Percentiles rank a stretch among this genome's conserved stretches.
phyloP scores from a whole-genome alignment of 2,113 vertebrate species.

The Centrocercus urophasianus region DNA sequence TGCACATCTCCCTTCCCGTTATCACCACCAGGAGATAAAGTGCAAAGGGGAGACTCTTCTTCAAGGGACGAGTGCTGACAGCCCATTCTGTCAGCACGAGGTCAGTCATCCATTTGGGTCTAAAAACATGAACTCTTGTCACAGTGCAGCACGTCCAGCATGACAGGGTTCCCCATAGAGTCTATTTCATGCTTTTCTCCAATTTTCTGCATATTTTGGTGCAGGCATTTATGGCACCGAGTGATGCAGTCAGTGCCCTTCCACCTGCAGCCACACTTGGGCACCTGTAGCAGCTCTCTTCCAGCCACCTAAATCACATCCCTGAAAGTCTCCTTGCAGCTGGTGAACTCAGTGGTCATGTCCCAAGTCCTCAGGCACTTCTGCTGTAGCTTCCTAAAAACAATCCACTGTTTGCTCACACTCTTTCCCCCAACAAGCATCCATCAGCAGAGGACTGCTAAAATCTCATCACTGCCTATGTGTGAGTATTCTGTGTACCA shows the following conservation, averaged over 20 bases:
- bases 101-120: conserved; percentile 66
- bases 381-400: not conserved
- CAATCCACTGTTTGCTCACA: not conserved
- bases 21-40: conserved; percentile 60
- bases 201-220: not conserved
- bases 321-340: not conserved
- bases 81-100: conserved; percentile 73
- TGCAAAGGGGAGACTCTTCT: conserved; percentile 52
- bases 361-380: not conserved
- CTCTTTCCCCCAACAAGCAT: not conserved
- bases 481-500: not conserved
- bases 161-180: not conserved
- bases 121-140: conserved; percentile 40
- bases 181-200: not conserved
- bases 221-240: not conserved
- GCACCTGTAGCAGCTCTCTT: not conserved
- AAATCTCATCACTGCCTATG: not conserved
- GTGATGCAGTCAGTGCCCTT: not conserved
- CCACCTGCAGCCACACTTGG: not conserved
- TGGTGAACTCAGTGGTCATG: not conserved
- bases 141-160: not conserved
- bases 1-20: conserved; percentile 73
- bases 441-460: not conserved
- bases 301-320: not conserved
- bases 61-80: conserved; percentile 68